Evolutionary conservation across 1,140 invertebrate genomes (phyloP).

Genomic region (Trichogramma pretiosum): DNA sequence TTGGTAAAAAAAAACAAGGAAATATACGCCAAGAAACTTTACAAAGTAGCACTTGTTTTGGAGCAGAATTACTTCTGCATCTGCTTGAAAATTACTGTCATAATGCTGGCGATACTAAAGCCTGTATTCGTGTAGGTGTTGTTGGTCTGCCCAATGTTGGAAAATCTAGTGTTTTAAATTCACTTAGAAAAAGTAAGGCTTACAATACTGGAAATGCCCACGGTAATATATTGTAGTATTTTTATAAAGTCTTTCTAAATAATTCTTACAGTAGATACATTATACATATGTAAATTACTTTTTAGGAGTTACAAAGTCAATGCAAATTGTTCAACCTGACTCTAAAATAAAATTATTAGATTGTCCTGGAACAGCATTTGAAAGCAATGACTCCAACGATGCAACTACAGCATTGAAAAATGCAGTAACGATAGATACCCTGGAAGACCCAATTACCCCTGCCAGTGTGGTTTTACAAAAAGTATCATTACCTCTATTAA

Average conservation of each 20-base stretch:
- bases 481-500: slow-evolving; percentile 73
- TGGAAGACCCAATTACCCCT: slow-evolving; percentile 78
- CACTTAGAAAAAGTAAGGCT: slow-evolving; percentile 83
- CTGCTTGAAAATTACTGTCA: slow-evolving; percentile 91
- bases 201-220: slow-evolving; percentile 91
- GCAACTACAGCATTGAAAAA: slow-evolving; percentile 77
- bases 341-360: slow-evolving; percentile 94
- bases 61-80: slow-evolving; percentile 86
- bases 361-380: slow-evolving; percentile 93
- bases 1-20: slow-evolving; percentile 66
- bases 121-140: slow-evolving; percentile 85
- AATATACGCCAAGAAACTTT: slow-evolving; percentile 54
- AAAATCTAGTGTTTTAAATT: slow-evolving; percentile 99
- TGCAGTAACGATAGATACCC: slow-evolving; percentile 73
- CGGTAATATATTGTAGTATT: slow-evolving; percentile 51
- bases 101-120: slow-evolving; percentile 63
- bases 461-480: slow-evolving; percentile 80
- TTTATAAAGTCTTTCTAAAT: slow-evolving; percentile 10
- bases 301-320: slow-evolving; percentile 49
- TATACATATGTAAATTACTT: slow-evolving; percentile 2
- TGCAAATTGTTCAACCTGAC: slow-evolving; percentile 90
- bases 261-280: slow-evolving; percentile 5
- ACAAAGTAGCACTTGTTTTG: slow-evolving; percentile 72
- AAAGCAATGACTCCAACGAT: slow-evolving; percentile 50
- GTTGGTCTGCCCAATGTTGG: slow-evolving; percentile 97